Base-by-base conservation (phyloP, 2,888 invertebrate genomes). In the Orthosia incerta region DNA sequence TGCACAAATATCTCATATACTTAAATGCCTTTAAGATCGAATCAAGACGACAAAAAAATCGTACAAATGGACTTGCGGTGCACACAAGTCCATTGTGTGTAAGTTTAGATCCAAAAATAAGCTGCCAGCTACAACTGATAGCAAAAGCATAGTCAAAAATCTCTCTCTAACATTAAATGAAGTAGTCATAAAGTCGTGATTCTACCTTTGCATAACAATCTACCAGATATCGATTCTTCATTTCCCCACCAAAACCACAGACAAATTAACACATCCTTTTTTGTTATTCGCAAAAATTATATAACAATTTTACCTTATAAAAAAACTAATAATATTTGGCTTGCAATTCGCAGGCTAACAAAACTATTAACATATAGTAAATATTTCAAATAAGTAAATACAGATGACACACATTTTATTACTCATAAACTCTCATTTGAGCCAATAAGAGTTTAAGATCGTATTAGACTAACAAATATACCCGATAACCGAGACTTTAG, bases 271-370 rank as follows among this genome's bases (percentile, higher is more conserved):
- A 80, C 61, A 46, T 68, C 3, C n/a, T 65, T 72, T 63, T 70
- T 67, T 60, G 56, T 51, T 51, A 64, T 20, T 68, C 56, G 39
- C 53, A 59, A 79, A 66, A 66, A 72, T 78, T 64, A 75, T 80
- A 75, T 83, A 82, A 84, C 65, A 65, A 45, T 68, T 62, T 75
- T 57, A 57, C 66, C 31, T 18, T 56, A 72, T 71, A 77, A 62
- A 72, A 83, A 79, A 66, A 59, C 59, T 69, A 75, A 83, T 77
- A 81, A 84, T 86, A 83, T 87, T 88, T 88, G 82, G 56, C 83
- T 80, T 84, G 74, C 86, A 83, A 77, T 88, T 88, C 83, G 80
- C 88, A 78, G 51, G 67, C 82, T 73, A 86, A 87, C 84, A 87
- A 82, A 74, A 84, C 71, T 87, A 67, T 86, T 87, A 87, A 83